Conservation (phyloP, 2,888 invertebrate genomes). For the Nephrotoma guestfalica region DNA sequence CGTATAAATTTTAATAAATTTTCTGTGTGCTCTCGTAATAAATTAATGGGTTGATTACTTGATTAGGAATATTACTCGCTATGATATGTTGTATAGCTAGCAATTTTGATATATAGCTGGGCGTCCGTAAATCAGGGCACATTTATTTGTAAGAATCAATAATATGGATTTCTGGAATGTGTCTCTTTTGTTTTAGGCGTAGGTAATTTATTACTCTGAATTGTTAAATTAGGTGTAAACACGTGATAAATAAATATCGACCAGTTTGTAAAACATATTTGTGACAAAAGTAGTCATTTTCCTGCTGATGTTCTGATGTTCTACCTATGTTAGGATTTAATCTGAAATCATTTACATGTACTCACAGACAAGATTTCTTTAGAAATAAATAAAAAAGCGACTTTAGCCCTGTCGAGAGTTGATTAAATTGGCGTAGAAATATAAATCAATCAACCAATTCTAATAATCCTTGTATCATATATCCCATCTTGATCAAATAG, state of each 20-base stretch:
- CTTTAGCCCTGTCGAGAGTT: too few relatives aligned
- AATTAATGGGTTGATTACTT: neutral
- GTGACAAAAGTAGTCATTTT: too few relatives aligned
- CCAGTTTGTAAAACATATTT: too few relatives aligned
- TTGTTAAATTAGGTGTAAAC: neutral
- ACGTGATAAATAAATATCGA: neutral
- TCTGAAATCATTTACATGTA: too few relatives aligned
- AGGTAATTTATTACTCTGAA: neutral
- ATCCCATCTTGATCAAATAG: too few relatives aligned
- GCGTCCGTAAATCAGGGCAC: neutral
- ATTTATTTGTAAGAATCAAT: neutral
- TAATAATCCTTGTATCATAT: too few relatives aligned
- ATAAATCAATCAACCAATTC: too few relatives aligned
- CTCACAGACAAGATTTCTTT: too few relatives aligned
- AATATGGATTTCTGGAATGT: neutral
- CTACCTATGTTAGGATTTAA: too few relatives aligned
- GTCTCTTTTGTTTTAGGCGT: neutral
- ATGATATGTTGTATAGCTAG: neutral
- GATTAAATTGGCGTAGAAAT: too few relatives aligned
- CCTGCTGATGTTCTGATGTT: too few relatives aligned
- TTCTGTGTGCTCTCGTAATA: neutral
- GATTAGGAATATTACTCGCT: neutral
- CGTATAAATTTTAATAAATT: neutral
- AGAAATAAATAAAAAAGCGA: too few relatives aligned
- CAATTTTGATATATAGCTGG: neutral